Percentiles rank a stretch among this genome's conserved stretches.
These are phyloP conservation scores for Miichthys miiuy DNA, from an alignment of 2,797 vertebrate genomes.

Conservation along the genomic window DNA sequence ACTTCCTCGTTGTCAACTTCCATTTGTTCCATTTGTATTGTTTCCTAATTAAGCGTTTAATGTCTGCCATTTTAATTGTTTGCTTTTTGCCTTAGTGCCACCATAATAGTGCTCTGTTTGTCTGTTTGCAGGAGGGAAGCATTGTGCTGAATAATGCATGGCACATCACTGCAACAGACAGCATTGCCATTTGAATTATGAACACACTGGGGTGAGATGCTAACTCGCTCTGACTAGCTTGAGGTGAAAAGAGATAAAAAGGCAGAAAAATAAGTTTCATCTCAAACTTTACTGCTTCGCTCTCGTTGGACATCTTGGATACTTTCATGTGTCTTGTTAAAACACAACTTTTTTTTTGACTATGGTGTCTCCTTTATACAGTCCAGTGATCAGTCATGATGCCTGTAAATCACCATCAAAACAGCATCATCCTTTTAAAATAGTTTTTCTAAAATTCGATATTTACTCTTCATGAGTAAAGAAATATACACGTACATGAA, in stretches of 20 bases:
- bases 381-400: neutral
- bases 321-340: slow-evolving; percentile 77
- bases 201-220: slow-evolving; percentile 77
- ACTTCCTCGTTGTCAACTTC: slow-evolving; percentile 63
- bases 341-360: slow-evolving; percentile 7
- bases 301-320: slow-evolving; percentile 67
- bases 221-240: slow-evolving; percentile 78
- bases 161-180: slow-evolving; percentile 73
- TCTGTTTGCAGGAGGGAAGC: slow-evolving; percentile 80
- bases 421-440: neutral
- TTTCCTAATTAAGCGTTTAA: slow-evolving; percentile 83
- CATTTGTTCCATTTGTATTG: slow-evolving; percentile 71
- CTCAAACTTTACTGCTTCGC: slow-evolving; percentile 64
- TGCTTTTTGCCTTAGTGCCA: slow-evolving; percentile 78
- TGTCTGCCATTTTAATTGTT: slow-evolving; percentile 79
- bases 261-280: slow-evolving; percentile 64
- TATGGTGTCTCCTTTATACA: too few species aligned
- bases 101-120: slow-evolving; percentile 76
- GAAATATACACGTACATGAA: neutral
- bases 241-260: slow-evolving; percentile 66
- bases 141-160: slow-evolving; percentile 85
- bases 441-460: neutral
- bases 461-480: neutral
- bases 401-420: neutral
- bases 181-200: slow-evolving; percentile 85